Percentiles rank a stretch among this genome's conserved stretches.
Conservation (phyloP, 1,140 invertebrate genomes). For the Hyles euphorbiae region DNA sequence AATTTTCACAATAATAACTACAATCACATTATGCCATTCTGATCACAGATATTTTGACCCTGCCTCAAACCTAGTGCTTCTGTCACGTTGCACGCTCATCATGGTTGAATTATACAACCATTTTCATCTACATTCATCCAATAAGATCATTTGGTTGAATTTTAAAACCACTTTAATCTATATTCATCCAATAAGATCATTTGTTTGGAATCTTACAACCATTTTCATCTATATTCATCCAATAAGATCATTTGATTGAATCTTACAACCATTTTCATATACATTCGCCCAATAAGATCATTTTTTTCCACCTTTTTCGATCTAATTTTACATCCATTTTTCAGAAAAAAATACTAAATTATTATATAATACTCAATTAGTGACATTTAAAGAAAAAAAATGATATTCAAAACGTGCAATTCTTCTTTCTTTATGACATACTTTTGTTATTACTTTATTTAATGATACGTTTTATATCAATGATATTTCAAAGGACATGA, state of each 20-base stretch:
- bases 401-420: no score
- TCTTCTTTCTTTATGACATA: no score
- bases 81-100: background rate
- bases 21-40: conserved; percentile 9
- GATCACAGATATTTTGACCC: conserved; percentile 16
- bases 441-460: background rate
- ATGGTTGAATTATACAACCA: background rate
- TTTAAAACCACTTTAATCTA: background rate
- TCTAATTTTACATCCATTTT: background rate
- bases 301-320: background rate
- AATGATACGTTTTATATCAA: background rate
- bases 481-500: no score
- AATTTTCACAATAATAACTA: background rate
- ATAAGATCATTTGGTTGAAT: background rate
- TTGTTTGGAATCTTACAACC: no score
- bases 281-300: background rate
- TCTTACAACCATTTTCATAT: background rate
- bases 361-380: background rate
- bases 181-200: background rate
- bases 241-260: background rate
- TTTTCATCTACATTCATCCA: background rate
- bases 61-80: background rate
- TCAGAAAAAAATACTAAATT: background rate
- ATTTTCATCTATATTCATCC: background rate
- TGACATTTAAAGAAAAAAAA: no score